Evolutionary conservation across 2,888 invertebrate genomes (phyloP).

Genomic region (Drosophila bunnanda): DNA sequence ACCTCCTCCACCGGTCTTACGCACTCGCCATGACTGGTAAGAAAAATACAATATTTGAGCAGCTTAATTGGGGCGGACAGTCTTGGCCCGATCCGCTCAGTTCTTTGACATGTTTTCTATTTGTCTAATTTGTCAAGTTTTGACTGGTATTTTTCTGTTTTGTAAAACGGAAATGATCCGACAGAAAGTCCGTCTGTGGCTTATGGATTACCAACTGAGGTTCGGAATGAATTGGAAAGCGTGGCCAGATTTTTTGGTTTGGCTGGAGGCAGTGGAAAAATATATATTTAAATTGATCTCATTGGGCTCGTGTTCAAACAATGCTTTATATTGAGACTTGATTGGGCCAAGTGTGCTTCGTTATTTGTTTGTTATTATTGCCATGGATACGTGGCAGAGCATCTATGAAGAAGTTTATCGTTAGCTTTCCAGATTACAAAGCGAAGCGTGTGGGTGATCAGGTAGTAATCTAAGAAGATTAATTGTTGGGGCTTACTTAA

Average conservation of each 20-base stretch:
- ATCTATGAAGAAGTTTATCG: slow-evolving; percentile 38
- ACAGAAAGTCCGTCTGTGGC: slow-evolving; percentile 46
- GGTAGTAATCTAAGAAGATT: slow-evolving; percentile 14
- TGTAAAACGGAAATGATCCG: slow-evolving; percentile 73
- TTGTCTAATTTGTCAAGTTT: slow-evolving; percentile 75
- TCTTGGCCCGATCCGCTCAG: slow-evolving; percentile 49
- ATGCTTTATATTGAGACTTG: slow-evolving; percentile 48
- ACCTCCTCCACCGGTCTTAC: slow-evolving; percentile 66
- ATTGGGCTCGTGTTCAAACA: slow-evolving; percentile 76
- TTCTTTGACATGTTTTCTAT: slow-evolving; percentile 76
- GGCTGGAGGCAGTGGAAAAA: neutral
- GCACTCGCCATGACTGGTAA: slow-evolving; percentile 62
- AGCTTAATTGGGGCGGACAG: slow-evolving; percentile 74
- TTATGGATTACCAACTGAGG: slow-evolving; percentile 35
- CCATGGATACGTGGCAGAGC: slow-evolving; percentile 44
- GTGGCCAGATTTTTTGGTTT: slow-evolving; percentile 50
- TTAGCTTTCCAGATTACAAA: neutral
- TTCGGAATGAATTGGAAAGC: slow-evolving; percentile 44
- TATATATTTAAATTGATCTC: slow-evolving; percentile 66
- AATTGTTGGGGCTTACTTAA: neutral
- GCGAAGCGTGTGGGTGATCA: neutral
- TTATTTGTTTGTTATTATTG: slow-evolving; percentile 35
- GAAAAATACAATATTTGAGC: slow-evolving; percentile 47
- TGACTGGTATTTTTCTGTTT: slow-evolving; percentile 31
- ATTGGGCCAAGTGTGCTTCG: slow-evolving; percentile 38